Percentiles rank a stretch among this genome's conserved stretches.
These are phyloP conservation scores for Fopius arisanus DNA, from an alignment of 1,140 invertebrate genomes.

Conservation along the genomic window DNA sequence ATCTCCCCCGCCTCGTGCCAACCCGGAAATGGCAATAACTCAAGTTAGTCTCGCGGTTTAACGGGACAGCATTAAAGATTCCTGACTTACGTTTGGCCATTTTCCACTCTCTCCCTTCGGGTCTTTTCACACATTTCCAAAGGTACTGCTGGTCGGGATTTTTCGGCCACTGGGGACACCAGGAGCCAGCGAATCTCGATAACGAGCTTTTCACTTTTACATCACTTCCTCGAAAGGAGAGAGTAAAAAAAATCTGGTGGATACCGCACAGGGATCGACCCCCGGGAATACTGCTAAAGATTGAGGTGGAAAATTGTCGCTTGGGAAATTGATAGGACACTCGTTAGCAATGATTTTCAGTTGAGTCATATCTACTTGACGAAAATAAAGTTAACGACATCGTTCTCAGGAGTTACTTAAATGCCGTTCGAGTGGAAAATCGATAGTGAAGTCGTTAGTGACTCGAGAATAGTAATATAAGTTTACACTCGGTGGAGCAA, in stretches of 20 bases:
- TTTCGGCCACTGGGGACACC: not conserved
- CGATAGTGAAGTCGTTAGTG: constrained; percentile 11
- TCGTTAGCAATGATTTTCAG: not conserved
- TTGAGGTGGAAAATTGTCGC: not conserved
- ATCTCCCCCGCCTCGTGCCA: constrained; percentile 37
- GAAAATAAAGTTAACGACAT: constrained; percentile 6
- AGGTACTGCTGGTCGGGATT: too few relatives aligned
- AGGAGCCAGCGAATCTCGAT: not conserved
- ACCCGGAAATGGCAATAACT: constrained; percentile 52
- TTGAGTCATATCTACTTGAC: not conserved
- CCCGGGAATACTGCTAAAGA: not conserved
- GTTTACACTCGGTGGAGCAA: not conserved
- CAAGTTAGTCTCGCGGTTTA: constrained; percentile 43
- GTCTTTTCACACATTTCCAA: not conserved
- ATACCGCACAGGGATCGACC: not conserved
- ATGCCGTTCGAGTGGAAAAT: not conserved
- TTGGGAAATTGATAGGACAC: not conserved
- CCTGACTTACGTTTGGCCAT: constrained; percentile 42
- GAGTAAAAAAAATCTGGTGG: not conserved
- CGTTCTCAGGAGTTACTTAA: not conserved
- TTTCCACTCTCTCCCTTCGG: constrained; percentile 26
- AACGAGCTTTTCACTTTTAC: constrained; percentile 1
- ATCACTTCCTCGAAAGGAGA: not conserved
- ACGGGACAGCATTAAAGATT: constrained; percentile 53
- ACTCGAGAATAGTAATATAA: not conserved